Percentiles rank a stretch among this genome's conserved stretches.
Conservation (phyloP, 2,888 invertebrate species). For the Temnothorax ravouxi region DNA sequence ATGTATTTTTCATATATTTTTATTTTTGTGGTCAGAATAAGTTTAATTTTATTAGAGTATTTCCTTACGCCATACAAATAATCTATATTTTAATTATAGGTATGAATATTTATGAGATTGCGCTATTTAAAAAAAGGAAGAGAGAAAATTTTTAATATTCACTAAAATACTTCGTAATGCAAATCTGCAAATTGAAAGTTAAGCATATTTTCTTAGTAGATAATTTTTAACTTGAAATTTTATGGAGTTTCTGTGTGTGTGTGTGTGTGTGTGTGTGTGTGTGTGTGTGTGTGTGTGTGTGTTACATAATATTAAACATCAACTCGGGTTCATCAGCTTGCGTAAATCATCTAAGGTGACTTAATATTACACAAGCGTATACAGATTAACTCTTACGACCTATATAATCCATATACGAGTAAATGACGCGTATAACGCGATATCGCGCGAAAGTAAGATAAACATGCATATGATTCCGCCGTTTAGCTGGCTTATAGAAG, state of each 20-base stretch:
- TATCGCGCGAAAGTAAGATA: constrained; percentile 11
- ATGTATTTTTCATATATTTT: background rate
- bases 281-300: too few species aligned
- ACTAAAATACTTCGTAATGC: background rate
- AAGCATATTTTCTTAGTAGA: background rate
- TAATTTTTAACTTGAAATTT: constrained; percentile 3
- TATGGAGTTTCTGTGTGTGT: background rate
- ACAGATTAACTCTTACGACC: constrained; percentile 16
- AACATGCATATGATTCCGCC: constrained; percentile 14
- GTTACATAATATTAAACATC: constrained; percentile 6
- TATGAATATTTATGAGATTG: background rate
- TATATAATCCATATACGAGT: background rate
- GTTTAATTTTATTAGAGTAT: background rate
- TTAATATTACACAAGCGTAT: background rate
- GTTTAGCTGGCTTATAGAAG: background rate
- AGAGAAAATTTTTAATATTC: background rate
- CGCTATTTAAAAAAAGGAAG: background rate
- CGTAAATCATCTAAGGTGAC: background rate
- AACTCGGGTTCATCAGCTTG: background rate
- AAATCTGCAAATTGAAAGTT: background rate
- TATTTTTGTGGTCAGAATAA: background rate
- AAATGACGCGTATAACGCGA: background rate
- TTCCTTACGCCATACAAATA: background rate
- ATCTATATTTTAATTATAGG: background rate
- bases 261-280: too few species aligned